Evolutionary conservation across 1,140 invertebrate species (phyloP).

Genomic region (Drosophila simulans): DNA sequence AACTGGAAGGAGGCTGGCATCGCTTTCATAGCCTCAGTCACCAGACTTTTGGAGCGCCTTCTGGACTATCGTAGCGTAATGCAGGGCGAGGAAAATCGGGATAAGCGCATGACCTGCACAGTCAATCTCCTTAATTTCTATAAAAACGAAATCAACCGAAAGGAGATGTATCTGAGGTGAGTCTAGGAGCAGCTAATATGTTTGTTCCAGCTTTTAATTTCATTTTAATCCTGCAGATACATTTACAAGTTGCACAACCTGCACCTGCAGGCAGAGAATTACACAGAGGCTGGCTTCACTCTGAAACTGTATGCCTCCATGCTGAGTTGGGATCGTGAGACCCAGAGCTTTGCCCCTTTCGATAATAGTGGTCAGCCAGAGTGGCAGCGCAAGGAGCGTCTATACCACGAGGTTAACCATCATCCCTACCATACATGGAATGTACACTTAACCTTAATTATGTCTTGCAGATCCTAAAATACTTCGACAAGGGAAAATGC

Average conservation of each 20-base stretch:
- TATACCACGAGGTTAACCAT: slow-evolving; percentile 91
- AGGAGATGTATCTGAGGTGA: slow-evolving; percentile 96
- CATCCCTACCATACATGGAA: background rate
- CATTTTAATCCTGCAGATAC: slow-evolving; percentile 86
- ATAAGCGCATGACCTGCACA: slow-evolving; percentile 98
- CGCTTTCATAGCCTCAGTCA: slow-evolving; percentile 96
- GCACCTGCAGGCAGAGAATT: slow-evolving; percentile 97
- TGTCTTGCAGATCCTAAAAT: slow-evolving; percentile 89
- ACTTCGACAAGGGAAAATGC: slow-evolving; percentile 97
- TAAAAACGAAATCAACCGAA: slow-evolving; percentile 97
- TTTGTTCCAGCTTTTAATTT: background rate
- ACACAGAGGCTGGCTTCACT: slow-evolving; percentile 97
- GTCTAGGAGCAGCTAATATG: background rate
- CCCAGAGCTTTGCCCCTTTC: slow-evolving; percentile 85
- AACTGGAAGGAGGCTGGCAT: slow-evolving; percentile 95
- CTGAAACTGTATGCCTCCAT: slow-evolving; percentile 97
- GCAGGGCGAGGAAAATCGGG: slow-evolving; percentile 95
- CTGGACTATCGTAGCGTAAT: slow-evolving; percentile 97
- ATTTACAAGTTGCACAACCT: slow-evolving; percentile 98
- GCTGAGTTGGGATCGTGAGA: slow-evolving; percentile 92
- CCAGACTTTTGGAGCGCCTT: slow-evolving; percentile 93
- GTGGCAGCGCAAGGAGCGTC: slow-evolving; percentile 96
- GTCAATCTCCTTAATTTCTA: slow-evolving; percentile 99
- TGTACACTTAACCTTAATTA: background rate
- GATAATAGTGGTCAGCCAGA: slow-evolving; percentile 89